These are phyloP conservation scores for Philotrypesis tridentata DNA, from an alignment of 1,140 invertebrate species.

Conservation along the genomic window DNA sequence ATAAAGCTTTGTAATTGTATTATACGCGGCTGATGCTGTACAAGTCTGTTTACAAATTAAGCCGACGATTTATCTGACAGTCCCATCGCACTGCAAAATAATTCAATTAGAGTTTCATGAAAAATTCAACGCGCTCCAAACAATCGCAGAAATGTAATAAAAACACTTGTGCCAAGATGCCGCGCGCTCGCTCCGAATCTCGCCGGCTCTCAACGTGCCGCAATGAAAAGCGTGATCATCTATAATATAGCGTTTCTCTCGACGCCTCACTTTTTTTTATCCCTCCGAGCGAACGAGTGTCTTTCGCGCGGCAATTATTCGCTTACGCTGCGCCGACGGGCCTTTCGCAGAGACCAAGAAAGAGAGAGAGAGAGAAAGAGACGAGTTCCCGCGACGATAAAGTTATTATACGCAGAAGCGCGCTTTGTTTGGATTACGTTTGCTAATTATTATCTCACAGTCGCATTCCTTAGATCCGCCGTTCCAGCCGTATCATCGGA, in stretches of 20 bases:
- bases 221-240: conserved; percentile 39
- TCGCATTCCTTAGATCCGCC: not conserved
- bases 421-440: conserved; percentile 63
- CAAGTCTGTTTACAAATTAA: too few relatives aligned
- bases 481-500: not conserved
- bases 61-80: too few relatives aligned
- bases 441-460: conserved; percentile 41
- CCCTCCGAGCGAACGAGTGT: not conserved
- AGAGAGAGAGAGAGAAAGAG: conserved; percentile 58
- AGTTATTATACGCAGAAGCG: conserved; percentile 50
- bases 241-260: conserved; percentile 16
- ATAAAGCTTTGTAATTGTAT: too few relatives aligned
- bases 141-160: not conserved
- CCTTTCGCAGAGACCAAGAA: too few relatives aligned
- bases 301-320: conserved; percentile 33
- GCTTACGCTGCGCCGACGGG: conserved; percentile 49
- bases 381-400: conserved; percentile 62
- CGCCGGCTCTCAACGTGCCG: conserved; percentile 36
- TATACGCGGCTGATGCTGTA: too few relatives aligned
- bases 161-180: not conserved
- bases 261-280: conserved; percentile 37
- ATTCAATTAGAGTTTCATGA: too few relatives aligned
- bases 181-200: not conserved
- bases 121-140: not conserved
- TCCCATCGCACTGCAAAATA: not conserved